These are phyloP conservation scores for Nasonia vitripennis DNA, from an alignment of 1,140 invertebrate species.

Conservation along the genomic window DNA sequence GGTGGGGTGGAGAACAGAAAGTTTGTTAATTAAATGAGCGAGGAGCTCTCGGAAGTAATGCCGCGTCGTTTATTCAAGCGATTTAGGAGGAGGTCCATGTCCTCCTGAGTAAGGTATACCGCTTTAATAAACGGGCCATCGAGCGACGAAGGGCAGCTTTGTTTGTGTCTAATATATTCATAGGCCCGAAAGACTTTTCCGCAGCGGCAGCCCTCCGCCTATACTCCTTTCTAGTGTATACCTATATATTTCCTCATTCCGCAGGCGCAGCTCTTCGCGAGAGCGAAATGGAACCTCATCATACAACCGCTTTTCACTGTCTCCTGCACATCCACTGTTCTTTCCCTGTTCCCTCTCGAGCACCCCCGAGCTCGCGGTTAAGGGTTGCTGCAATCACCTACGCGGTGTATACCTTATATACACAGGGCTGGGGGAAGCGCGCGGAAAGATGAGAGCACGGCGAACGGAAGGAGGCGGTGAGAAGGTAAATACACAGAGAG, in stretches of 20 bases:
- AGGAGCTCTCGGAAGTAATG: conserved; percentile 56
- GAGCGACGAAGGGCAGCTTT: conserved; percentile 56
- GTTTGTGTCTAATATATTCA: conserved; percentile 71
- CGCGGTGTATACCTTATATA: not conserved
- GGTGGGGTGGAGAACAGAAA: conserved; percentile 24
- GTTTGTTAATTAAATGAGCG: conserved; percentile 38
- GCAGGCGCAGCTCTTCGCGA: conserved; percentile 45
- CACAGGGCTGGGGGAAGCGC: not conserved
- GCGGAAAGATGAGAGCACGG: conserved; percentile 28
- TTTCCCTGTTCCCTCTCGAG: conserved; percentile 29
- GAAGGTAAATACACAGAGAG: not conserved
- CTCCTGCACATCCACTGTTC: conserved; percentile 26
- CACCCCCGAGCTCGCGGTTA: conserved; percentile 51
- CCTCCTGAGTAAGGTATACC: not conserved
- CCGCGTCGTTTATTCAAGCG: conserved; percentile 60
- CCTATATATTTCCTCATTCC: conserved; percentile 48
- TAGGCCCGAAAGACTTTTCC: conserved; percentile 66
- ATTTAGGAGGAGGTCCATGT: conserved; percentile 44
- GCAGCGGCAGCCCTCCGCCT: not conserved
- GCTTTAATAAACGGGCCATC: conserved; percentile 40
- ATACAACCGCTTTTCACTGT: conserved; percentile 31
- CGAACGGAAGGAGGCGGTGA: not conserved
- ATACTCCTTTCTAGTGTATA: not conserved
- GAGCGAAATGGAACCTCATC: conserved; percentile 47
- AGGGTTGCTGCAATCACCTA: conserved; percentile 50